Evolutionary conservation across 2,888 invertebrate genomes (phyloP), one percentile per base, ranked within the genome.

Genomic region (Macrophya alboannulata): DNA sequence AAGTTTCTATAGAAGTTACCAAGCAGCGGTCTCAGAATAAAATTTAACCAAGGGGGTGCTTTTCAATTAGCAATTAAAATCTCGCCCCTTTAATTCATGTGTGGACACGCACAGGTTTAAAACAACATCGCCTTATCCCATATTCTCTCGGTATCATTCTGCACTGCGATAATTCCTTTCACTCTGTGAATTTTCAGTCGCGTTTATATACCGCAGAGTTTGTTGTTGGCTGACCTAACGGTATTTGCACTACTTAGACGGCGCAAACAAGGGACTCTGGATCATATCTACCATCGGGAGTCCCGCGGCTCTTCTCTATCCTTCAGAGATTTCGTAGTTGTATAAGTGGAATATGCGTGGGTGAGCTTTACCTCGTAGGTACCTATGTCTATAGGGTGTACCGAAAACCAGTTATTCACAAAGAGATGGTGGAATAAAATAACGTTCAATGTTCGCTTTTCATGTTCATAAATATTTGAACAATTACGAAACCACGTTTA

Each of bases 231-330:
- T 81, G 85, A 81, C 81, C 81, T 71, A 40, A 81, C 85, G 72
- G 81, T 85, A 85, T 85, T 85, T 85, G 85, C 71, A 82, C 81
- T 85, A 85, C 85, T 85, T 82, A 71, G 81, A 81, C 55, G 48
- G 85, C 15, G 79, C 85, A 85, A 85, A 85, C 85, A 85, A 81
- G 65, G 51, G 81, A 79, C 68, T 79, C 62, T 25, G 68, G 81
- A 85, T 85, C 79, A 71, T 71, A 82, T 82, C 81, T 77, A 59
- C 37, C 81, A 45, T 31, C 40, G 84, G 9, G 45, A 40, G 65
- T 51, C 21, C 31, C 55, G 37, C 59, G 51, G 79, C 31, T 79
- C 51, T 79, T 79, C 68, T n/a, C 43, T 68, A 21, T 21, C 40
- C 45, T 31, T 77, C 77, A 37, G 31, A n/a, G 12, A 48, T 84